A percentile compares a stretch with the other conserved stretches of the same genome.
phyloP scores from a whole-genome alignment of 2,113 vertebrate genomes.

The Saccopteryx leptura region DNA sequence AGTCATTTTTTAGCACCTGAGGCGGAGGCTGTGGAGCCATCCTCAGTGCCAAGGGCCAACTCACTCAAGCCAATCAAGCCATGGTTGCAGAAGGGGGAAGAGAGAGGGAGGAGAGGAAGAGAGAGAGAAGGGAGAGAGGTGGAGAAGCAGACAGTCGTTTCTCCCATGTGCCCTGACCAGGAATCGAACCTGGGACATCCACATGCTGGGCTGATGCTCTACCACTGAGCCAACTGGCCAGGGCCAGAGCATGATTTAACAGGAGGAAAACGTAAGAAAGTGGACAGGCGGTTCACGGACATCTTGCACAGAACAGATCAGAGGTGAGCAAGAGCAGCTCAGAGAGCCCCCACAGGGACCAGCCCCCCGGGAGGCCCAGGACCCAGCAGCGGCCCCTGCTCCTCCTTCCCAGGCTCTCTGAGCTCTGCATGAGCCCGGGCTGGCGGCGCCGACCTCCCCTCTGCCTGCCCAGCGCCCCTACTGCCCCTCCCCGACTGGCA shows the following conservation, averaged over 20 bases:
- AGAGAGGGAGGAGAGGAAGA: no score
- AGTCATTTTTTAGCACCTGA: no score
- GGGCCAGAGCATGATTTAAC: neutral
- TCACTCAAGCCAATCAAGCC: no score
- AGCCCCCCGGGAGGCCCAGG: neutral
- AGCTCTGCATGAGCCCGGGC: neutral
- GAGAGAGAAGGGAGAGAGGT: no score
- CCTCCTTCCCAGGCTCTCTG: neutral
- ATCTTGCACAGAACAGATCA: fast-evolving
- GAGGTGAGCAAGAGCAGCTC: neutral
- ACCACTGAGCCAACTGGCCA: no score
- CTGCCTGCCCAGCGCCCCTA: fast-evolving
- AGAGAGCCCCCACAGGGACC: fast-evolving
- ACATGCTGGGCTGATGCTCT: no score
- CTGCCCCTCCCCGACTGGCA: fast-evolving
- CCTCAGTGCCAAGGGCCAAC: no score
- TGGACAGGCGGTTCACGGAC: neutral
- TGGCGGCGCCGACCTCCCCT: neutral
- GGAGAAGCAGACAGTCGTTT: no score
- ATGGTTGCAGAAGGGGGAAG: no score
- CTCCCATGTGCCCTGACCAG: no score
- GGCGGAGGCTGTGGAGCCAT: no score
- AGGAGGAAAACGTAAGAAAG: neutral
- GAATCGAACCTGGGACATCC: no score
- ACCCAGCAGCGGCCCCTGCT: fast-evolving